These are phyloP conservation scores for Netelia fuscicornis DNA, from an alignment of 2,888 invertebrate species.

Conservation along the genomic window DNA sequence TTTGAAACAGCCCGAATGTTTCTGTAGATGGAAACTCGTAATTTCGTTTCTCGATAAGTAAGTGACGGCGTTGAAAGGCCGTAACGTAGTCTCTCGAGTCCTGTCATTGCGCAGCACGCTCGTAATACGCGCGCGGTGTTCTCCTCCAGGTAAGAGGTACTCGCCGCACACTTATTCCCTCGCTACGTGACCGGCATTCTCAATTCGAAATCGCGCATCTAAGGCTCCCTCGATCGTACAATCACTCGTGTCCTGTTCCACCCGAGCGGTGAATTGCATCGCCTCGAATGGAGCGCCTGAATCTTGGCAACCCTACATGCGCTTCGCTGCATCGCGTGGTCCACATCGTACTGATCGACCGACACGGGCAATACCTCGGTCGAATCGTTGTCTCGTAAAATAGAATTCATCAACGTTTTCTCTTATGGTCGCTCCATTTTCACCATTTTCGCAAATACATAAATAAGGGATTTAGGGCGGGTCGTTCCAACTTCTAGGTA, in stretches of 20 bases:
- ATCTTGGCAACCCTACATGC: slow-evolving; percentile 72
- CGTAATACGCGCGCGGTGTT: slow-evolving; percentile 24
- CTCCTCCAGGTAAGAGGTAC: slow-evolving; percentile 54
- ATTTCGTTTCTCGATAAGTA: slow-evolving; percentile 45
- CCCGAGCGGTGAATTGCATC: slow-evolving; percentile 55
- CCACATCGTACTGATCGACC: slow-evolving; percentile 9
- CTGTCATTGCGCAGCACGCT: slow-evolving; percentile 2
- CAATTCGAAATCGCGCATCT: slow-evolving; percentile 56
- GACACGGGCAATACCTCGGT: neutral
- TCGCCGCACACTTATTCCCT: slow-evolving; percentile 69
- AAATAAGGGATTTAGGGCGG: no score
- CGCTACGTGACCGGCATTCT: slow-evolving; percentile 68
- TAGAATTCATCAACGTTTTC: neutral
- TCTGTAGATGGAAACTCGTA: slow-evolving; percentile 15
- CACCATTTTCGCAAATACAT: no score
- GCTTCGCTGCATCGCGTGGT: slow-evolving; percentile 6
- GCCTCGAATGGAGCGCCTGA: slow-evolving; percentile 70
- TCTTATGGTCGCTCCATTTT: neutral
- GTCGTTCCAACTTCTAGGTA: no score
- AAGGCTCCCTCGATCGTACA: slow-evolving; percentile 36
- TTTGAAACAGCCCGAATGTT: neutral
- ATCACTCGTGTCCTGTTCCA: slow-evolving; percentile 69
- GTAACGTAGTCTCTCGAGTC: slow-evolving; percentile 37
- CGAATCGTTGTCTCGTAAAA: neutral
- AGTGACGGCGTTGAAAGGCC: slow-evolving; percentile 50